Percentiles rank a stretch among this genome's conserved stretches.
These are phyloP conservation scores for Epizoanthus illoricatus DNA, from an alignment of 92 coral and sea anemone species.

Conservation along the genomic window DNA sequence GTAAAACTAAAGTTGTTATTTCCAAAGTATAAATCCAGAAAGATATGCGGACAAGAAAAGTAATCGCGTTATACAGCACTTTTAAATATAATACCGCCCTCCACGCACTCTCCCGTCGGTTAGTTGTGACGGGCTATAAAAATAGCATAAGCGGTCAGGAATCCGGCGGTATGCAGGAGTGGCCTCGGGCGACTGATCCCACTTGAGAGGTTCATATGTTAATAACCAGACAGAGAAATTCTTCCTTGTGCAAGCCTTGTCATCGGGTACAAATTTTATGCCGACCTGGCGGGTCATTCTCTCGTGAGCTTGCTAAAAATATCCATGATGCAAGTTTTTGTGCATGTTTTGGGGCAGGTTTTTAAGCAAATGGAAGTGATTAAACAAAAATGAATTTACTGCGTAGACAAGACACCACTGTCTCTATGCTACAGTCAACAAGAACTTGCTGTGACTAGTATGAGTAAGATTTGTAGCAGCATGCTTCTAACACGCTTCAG, in stretches of 20 bases:
- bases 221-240: not conserved
- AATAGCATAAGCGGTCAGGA: not conserved
- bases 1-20: too few species aligned
- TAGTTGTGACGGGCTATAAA: not conserved
- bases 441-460: too few species aligned
- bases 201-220: not conserved
- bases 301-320: constrained; percentile 19
- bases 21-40: too few species aligned
- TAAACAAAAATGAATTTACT: not conserved
- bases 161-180: not conserved
- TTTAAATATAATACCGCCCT: too few species aligned
- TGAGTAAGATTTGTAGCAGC: too few species aligned
- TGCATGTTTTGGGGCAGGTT: not conserved
- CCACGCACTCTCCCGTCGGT: too few species aligned
- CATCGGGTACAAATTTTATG: not conserved
- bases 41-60: too few species aligned
- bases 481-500: too few species aligned
- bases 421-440: too few species aligned
- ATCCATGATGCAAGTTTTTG: constrained; percentile 22
- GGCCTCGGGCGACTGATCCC: not conserved
- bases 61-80: too few species aligned
- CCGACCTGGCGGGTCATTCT: not conserved
- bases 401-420: not conserved
- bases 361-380: constrained; percentile 3
- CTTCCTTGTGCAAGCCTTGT: not conserved